phyloP scores from a whole-genome alignment of 1,140 invertebrate species.

The Sycophila sp. region DNA sequence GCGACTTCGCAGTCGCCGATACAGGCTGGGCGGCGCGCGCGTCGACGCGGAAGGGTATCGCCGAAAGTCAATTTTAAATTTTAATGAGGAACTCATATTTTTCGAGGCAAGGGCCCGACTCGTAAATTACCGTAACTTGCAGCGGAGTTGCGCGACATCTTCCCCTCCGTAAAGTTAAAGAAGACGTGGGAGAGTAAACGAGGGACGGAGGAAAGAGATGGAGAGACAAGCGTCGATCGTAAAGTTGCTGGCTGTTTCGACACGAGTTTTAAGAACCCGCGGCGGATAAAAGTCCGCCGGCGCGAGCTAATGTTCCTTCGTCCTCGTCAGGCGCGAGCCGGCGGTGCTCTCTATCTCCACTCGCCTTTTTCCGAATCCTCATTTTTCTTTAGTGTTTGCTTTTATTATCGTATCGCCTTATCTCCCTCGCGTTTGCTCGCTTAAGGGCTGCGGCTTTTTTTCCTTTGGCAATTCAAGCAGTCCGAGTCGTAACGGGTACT shows the following conservation, averaged over 20 bases:
- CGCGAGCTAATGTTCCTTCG: background rate
- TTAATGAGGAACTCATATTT: constrained; percentile 34
- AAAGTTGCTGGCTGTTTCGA: constrained; percentile 34
- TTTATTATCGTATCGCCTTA: constrained; percentile 10
- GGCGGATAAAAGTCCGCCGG: constrained; percentile 28
- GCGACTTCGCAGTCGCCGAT: too few species aligned
- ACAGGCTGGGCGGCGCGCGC: background rate
- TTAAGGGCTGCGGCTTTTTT: too few species aligned
- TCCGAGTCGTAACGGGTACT: too few species aligned
- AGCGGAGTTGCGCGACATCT: background rate
- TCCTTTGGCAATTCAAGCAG: too few species aligned
- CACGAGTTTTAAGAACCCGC: constrained; percentile 28
- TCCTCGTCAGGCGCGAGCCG: constrained; percentile 2
- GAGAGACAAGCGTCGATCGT: constrained; percentile 5
- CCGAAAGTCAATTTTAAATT: constrained; percentile 26
- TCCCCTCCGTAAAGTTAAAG: too few species aligned
- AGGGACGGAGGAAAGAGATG: background rate
- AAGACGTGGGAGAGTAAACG: background rate
- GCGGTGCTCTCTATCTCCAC: background rate
- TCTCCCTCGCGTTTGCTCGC: constrained; percentile 8
- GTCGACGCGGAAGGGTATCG: background rate
- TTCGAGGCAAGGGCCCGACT: background rate
- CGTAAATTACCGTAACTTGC: constrained; percentile 33
- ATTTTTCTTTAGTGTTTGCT: background rate
- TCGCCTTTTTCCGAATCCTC: background rate